phyloP scores from a whole-genome alignment of 2,797 vertebrate species.

The Sarcoramphus papa region DNA sequence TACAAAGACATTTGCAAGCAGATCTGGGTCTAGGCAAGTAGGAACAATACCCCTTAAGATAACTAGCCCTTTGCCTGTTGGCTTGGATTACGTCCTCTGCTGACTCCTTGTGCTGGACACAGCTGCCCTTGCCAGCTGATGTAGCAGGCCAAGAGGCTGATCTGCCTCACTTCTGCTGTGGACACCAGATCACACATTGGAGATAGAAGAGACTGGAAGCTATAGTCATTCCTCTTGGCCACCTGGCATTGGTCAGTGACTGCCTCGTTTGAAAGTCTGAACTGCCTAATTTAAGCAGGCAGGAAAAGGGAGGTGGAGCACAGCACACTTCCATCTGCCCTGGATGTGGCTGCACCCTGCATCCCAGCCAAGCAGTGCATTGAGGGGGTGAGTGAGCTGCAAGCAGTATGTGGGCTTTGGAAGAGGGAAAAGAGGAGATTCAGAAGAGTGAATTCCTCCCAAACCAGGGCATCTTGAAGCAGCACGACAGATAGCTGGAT shows the following conservation, averaged over 20 bases:
- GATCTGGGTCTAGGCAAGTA: neutral
- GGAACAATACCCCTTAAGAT: neutral
- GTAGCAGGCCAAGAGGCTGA: neutral
- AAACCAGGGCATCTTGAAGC: neutral
- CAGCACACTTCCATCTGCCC: neutral
- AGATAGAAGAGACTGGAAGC: neutral
- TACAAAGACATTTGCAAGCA: neutral
- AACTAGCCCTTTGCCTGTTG: neutral
- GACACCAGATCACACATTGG: neutral
- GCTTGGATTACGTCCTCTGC: neutral
- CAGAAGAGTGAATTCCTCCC: neutral
- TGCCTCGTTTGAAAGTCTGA: neutral
- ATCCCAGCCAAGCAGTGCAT: neutral
- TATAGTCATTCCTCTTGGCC: neutral
- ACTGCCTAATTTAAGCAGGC: neutral
- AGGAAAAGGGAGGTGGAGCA: neutral
- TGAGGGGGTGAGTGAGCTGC: neutral
- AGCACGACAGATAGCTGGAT: neutral
- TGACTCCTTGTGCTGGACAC: neutral
- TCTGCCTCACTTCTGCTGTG: neutral
- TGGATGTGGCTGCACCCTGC: neutral
- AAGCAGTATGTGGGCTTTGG: neutral
- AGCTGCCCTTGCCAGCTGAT: neutral
- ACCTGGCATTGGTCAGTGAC: neutral
- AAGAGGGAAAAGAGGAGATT: neutral